These are phyloP conservation scores for Echiichthys vipera DNA, from an alignment of 2,797 vertebrate genomes.

Conservation along the genomic window DNA sequence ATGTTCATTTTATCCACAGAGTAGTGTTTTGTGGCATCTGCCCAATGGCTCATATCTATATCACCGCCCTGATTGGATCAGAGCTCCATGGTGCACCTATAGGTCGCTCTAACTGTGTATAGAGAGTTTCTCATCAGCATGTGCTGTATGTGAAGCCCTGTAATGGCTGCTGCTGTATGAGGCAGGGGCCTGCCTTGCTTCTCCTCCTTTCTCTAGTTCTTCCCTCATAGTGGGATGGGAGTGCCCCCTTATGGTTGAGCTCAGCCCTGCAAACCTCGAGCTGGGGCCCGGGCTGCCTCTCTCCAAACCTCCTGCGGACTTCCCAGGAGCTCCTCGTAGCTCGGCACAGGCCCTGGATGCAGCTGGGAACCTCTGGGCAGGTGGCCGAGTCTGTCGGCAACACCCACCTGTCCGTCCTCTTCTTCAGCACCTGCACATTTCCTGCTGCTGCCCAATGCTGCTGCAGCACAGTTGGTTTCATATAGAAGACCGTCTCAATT, in stretches of 20 bases:
- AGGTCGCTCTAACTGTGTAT: background rate
- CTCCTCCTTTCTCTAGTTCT: conserved; percentile 72
- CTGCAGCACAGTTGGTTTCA: conserved; percentile 22
- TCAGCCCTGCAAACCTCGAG: conserved; percentile 74
- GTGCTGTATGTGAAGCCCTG: conserved; percentile 57
- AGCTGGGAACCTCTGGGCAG: conserved; percentile 20
- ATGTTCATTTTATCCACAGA: background rate
- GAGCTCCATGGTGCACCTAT: background rate
- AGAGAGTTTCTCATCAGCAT: conserved; percentile 31
- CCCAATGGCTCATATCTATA: background rate
- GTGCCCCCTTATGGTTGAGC: conserved; percentile 86
- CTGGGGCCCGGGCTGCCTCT: conserved; percentile 43
- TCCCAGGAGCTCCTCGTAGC: conserved; percentile 7
- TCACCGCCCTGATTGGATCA: background rate
- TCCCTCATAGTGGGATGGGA: conserved; percentile 80
- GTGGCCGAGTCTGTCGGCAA: background rate
- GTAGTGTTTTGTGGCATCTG: background rate
- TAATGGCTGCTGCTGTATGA: conserved; percentile 82
- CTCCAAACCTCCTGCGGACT: conserved; percentile 25
- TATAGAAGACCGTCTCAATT: background rate
- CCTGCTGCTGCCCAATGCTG: background rate
- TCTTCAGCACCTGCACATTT: background rate
- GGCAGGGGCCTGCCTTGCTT: conserved; percentile 75
- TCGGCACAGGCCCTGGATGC: background rate
- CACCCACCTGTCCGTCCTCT: conserved; percentile 12